These are phyloP conservation scores for Thalassophryne amazonica DNA, from an alignment of 2,797 vertebrate genomes.

Conservation along the genomic window DNA sequence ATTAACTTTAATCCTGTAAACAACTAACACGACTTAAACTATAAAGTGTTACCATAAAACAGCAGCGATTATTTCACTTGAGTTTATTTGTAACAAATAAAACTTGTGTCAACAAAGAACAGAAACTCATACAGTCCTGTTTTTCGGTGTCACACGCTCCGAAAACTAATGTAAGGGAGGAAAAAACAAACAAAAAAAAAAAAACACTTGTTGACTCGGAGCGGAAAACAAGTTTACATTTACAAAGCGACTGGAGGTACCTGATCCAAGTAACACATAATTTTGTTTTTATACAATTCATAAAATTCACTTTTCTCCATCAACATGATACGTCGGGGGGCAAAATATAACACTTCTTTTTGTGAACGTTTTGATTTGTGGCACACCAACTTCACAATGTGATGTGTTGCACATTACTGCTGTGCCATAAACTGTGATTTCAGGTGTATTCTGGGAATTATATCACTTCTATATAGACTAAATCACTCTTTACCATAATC, in stretches of 20 bases:
- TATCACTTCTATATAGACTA: conserved; percentile 55
- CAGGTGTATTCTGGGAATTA: conserved; percentile 60
- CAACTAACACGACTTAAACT: not conserved
- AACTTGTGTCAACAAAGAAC: conserved; percentile 99
- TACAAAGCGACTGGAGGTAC: conserved; percentile 96
- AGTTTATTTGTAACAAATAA: conserved; percentile 99
- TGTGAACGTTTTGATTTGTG: conserved; percentile 84
- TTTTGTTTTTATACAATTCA: conserved; percentile 78
- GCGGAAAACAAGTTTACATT: conserved; percentile 83
- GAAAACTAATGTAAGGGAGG: conserved; percentile 97
- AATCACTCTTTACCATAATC: conserved; percentile 27
- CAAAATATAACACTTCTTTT: conserved; percentile 78
- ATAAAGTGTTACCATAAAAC: conserved; percentile 21
- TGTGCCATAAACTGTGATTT: conserved; percentile 82
- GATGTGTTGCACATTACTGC: conserved; percentile 76
- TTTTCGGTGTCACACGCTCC: conserved; percentile 64
- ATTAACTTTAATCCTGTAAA: too few relatives aligned
- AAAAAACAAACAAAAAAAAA: conserved; percentile 99
- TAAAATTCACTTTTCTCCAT: conserved; percentile 93
- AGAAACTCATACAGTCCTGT: conserved; percentile 96
- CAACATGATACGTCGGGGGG: conserved; percentile 84
- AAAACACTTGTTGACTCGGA: conserved; percentile 98
- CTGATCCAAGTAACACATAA: conserved; percentile 89
- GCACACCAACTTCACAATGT: conserved; percentile 84
- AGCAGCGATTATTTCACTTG: conserved; percentile 89